A percentile compares a stretch with the other conserved stretches of the same genome.
phyloP scores from a whole-genome alignment of 2,797 vertebrate genomes.

The Thripadectes ignobilis region DNA sequence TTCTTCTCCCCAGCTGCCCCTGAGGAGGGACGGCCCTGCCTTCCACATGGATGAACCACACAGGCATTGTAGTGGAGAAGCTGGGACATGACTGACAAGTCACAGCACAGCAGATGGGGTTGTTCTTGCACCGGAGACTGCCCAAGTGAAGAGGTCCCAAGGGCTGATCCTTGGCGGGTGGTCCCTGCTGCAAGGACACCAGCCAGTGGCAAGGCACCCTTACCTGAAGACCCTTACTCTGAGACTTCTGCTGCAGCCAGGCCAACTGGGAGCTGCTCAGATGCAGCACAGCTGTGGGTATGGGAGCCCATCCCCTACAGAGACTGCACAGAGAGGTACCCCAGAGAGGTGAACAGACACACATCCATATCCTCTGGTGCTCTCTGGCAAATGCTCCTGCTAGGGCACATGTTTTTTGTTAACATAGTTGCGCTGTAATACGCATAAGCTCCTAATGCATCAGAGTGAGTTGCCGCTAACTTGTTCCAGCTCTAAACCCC shows the following conservation, averaged over 20 bases:
- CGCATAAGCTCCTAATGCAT: background rate
- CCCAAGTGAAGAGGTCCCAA: background rate
- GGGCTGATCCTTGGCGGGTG: accelerated
- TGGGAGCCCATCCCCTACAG: accelerated
- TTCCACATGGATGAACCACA: background rate
- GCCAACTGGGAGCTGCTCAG: background rate
- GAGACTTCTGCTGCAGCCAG: background rate
- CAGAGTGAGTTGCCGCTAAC: background rate
- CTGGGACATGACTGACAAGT: accelerated
- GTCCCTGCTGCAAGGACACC: background rate
- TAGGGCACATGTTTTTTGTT: conserved; percentile 18
- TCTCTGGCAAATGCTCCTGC: background rate
- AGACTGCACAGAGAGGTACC: background rate
- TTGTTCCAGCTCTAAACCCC: conserved; percentile 30
- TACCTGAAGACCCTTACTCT: background rate
- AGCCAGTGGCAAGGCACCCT: background rate
- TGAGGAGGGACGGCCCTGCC: background rate
- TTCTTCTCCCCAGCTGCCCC: background rate
- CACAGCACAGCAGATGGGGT: background rate
- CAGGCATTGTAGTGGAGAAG: background rate
- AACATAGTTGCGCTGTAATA: background rate
- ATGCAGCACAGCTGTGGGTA: background rate
- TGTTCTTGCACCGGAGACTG: accelerated
- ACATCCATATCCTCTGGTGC: background rate
- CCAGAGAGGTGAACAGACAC: background rate